A percentile compares a stretch with the other conserved stretches of the same genome.
phyloP scores from a whole-genome alignment of 1,140 invertebrate species.

The Gonatopus flavifemur region DNA sequence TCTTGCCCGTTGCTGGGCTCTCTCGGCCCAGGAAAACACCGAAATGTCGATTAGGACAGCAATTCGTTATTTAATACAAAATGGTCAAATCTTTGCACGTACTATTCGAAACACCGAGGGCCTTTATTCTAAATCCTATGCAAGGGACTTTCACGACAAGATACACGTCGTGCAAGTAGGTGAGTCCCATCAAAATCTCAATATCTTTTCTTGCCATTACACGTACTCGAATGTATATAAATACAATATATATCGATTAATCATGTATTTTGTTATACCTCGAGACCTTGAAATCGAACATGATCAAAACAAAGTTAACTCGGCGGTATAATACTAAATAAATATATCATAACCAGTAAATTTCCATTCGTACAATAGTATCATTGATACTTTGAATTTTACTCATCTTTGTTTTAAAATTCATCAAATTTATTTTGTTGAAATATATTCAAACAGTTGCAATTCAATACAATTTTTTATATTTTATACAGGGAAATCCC shows the following conservation, averaged over 20 bases:
- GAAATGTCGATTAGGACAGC: constrained; percentile 62
- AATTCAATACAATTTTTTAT: too few relatives aligned
- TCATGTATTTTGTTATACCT: too few relatives aligned
- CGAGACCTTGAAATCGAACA: too few relatives aligned
- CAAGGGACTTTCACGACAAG: constrained; percentile 38
- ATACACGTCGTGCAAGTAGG: constrained; percentile 62
- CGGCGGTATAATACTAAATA: too few relatives aligned
- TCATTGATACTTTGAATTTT: not conserved
- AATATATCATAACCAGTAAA: too few relatives aligned
- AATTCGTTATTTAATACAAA: constrained; percentile 58
- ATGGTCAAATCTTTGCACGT: constrained; percentile 61
- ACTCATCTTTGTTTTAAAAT: too few relatives aligned
- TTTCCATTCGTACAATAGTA: too few relatives aligned
- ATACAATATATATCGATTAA: too few relatives aligned
- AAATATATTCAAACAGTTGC: too few relatives aligned
- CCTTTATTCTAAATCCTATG: constrained; percentile 33
- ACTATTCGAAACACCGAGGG: constrained; percentile 55
- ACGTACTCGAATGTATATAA: too few relatives aligned
- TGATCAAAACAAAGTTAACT: too few relatives aligned
- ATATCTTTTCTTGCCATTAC: constrained; percentile 8
- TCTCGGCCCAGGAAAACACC: constrained; percentile 32
- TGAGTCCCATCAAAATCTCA: constrained; percentile 32
- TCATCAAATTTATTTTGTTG: too few relatives aligned
- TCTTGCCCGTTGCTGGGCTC: constrained; percentile 43
- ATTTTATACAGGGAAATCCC: constrained; percentile 43